Base-by-base conservation (phyloP, 2,113 vertebrate genomes). In the Hemiprocne comata region DNA sequence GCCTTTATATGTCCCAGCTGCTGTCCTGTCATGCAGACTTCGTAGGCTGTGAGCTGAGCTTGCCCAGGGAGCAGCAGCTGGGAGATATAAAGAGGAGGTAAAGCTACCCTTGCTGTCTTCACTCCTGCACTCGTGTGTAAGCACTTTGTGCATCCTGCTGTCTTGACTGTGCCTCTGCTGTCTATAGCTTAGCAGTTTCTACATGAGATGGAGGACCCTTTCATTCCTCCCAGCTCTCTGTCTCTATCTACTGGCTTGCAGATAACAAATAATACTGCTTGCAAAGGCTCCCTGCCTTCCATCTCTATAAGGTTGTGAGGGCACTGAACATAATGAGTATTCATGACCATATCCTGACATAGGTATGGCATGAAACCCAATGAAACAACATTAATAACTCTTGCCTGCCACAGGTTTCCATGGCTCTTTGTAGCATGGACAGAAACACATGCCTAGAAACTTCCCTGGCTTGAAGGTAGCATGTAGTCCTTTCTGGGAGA, bases 1-100 rank as follows among this genome's bases (percentile, higher is more conserved):
- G 50, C 16, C n/a, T 91, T 89, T 85, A 25, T 48, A 70, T 42
- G 46, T 94, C 85, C 74, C 94, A 95, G 85, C 91, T 95, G 94
- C 66, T 62, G 50, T 53, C 75, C 73, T 87, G 66, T 91, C 54
- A 18, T 65, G 44, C 62, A 87, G 81, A 36, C 20, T 85, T 36
- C 1, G 1, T 29, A 54, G 36, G 33, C 70, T 75, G 65, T 57
- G 78, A 70, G 55, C 76, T 92, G 83, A 80, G 33, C 48, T 92
- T 81, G 74, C 80, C 61, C 44, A 74, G 50, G 42, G 31, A 88
- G 33, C 55, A 93, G 89, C 94, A 93, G 72, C 93, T 94, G 91
- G 93, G 48, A 71, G 26, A 23, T 46, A 48, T 10, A 78, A 88
- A 51, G 62, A 74, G 12, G 57, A 81, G 36, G 8, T 60, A 55